Evolutionary conservation across 2,888 invertebrate species (phyloP).

Genomic region (Hirtodrosophila histrioides): DNA sequence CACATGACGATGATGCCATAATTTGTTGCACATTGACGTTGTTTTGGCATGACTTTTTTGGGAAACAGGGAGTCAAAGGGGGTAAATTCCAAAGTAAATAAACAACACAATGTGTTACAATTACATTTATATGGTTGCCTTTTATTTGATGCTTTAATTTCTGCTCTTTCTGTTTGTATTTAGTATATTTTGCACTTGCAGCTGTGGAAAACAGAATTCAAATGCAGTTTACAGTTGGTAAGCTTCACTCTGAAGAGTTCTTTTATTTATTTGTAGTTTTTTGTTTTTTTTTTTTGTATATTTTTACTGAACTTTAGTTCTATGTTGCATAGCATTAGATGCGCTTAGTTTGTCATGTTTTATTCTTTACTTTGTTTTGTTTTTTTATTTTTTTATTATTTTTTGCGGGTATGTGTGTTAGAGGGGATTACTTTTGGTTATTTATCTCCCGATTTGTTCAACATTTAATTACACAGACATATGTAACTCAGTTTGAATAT

Average conservation of each 20-base stretch:
- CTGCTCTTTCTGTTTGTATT: conserved; percentile 38
- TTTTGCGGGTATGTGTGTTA: conserved; percentile 9
- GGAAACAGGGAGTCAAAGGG: neutral
- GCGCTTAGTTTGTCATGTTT: conserved; percentile 71
- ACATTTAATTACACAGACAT: conserved; percentile 46
- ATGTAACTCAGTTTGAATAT: conserved; percentile 60
- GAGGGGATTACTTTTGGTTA: conserved; percentile 22
- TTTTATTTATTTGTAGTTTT: conserved; percentile 22
- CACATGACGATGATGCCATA: neutral
- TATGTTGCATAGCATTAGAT: conserved; percentile 67
- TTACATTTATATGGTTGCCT: conserved; percentile 73
- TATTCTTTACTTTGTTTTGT: conserved; percentile 22
- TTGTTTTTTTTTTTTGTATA: conserved; percentile 32
- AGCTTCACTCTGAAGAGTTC: conserved; percentile 62
- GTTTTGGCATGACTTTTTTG: too few relatives aligned
- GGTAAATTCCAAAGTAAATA: conserved; percentile 9
- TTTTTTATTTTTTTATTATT: conserved; percentile 27
- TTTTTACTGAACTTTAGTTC: conserved; percentile 64
- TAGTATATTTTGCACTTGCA: conserved; percentile 38
- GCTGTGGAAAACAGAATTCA: conserved; percentile 61
- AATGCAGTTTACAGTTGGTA: conserved; percentile 70
- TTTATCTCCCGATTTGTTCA: conserved; percentile 39
- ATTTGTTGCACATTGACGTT: conserved; percentile 1
- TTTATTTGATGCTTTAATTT: conserved; percentile 71
- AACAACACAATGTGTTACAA: conserved; percentile 16